Conservation (phyloP, 2,113 vertebrate genomes). For the Strigops habroptila region DNA sequence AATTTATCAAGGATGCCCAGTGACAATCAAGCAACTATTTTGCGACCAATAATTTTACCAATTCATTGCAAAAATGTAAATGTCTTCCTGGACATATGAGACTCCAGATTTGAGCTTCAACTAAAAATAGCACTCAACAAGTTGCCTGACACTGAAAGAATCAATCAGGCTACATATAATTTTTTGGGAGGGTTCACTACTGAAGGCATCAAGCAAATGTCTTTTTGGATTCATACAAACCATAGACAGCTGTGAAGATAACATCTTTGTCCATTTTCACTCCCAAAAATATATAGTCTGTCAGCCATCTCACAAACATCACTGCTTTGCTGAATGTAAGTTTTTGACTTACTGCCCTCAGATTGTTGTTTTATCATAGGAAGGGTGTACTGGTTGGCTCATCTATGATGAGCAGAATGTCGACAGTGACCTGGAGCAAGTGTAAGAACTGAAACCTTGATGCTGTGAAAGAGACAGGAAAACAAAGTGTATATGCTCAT, state of each 20-base stretch:
- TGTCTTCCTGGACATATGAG: neutral
- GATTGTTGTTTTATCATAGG: neutral
- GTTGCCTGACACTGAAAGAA: neutral
- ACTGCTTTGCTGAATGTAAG: neutral
- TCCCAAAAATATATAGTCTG: neutral
- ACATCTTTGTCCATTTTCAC: neutral
- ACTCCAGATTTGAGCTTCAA: neutral
- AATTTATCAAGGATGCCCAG: neutral
- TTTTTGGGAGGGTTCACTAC: neutral
- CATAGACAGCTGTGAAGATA: neutral
- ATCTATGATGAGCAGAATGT: neutral
- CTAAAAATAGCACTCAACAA: neutral
- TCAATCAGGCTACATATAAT: neutral
- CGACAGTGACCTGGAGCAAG: neutral
- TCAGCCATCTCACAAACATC: neutral
- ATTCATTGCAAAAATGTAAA: neutral
- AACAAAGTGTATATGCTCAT: accelerated
- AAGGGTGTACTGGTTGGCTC: accelerated
- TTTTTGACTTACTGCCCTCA: neutral
- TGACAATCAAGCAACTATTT: neutral
- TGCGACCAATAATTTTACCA: neutral
- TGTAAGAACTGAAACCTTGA: neutral
- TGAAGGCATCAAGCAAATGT: neutral
- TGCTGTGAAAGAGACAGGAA: neutral
- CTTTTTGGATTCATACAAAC: neutral